phyloP scores from a whole-genome alignment of 2,797 vertebrate species.

The Argentina silus region DNA sequence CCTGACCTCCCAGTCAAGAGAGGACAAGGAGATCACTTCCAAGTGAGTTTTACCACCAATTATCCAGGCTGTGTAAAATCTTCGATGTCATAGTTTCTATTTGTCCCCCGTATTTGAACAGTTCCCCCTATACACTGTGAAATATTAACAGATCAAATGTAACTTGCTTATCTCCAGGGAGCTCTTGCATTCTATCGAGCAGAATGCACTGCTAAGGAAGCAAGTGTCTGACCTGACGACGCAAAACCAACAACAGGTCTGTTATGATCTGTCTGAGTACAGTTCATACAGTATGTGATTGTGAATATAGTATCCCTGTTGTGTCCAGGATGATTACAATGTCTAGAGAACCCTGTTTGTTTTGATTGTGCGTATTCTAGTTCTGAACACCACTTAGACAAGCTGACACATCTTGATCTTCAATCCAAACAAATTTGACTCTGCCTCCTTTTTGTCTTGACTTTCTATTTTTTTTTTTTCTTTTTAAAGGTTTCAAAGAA shows the following conservation, averaged over 20 bases:
- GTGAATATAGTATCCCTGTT: not conserved
- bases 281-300: not conserved
- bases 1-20: slow-evolving; percentile 84
- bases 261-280: slow-evolving; percentile 16
- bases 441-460: slow-evolving; percentile 28
- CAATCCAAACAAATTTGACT: slow-evolving; percentile 6
- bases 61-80: not conserved
- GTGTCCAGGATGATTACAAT: no score
- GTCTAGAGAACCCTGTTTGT: not conserved
- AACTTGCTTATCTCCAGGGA: slow-evolving; percentile 74
- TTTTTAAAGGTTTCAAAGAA: slow-evolving; percentile 48
- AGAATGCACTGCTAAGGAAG: slow-evolving; percentile 82
- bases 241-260: slow-evolving; percentile 85
- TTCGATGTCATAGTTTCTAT: not conserved
- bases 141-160: slow-evolving; percentile 18
- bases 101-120: slow-evolving; percentile 9
- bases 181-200: slow-evolving; percentile 81
- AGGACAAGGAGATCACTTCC: slow-evolving; percentile 85
- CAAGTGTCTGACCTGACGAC: slow-evolving; percentile 76
- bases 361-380: not conserved
- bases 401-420: not conserved
- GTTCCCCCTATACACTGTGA: slow-evolving; percentile 10
- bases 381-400: not conserved
- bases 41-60: slow-evolving; percentile 81
- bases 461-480: slow-evolving; percentile 20